phyloP scores from a whole-genome alignment of 2,888 invertebrate genomes.

The Philonicus albiceps region DNA sequence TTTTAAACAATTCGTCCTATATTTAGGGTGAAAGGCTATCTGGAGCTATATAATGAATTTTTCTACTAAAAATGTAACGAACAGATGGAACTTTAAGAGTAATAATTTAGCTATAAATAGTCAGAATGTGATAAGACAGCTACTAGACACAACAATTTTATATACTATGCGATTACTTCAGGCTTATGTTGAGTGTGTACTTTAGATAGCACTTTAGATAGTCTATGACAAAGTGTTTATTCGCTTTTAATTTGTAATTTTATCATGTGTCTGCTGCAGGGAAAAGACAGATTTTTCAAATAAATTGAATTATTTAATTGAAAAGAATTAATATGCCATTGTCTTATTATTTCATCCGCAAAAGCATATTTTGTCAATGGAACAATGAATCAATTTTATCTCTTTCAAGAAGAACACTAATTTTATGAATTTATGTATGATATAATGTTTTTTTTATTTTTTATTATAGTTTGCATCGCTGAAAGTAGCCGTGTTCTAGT shows the following conservation, averaged over 20 bases:
- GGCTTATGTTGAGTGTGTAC: not conserved
- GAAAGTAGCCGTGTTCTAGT: too few relatives aligned
- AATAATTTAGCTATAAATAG: not conserved
- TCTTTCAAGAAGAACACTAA: too few relatives aligned
- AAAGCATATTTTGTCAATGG: not conserved
- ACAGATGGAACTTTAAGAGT: not conserved
- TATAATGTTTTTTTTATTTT: too few relatives aligned
- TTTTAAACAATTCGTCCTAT: not conserved
- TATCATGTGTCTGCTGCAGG: not conserved
- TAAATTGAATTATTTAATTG: not conserved
- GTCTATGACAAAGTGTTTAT: not conserved
- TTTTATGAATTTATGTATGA: too few relatives aligned
- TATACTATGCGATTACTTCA: not conserved
- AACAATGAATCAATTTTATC: too few relatives aligned
- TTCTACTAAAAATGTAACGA: not conserved
- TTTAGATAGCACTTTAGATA: not conserved
- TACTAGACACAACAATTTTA: not conserved
- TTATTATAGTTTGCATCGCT: too few relatives aligned
- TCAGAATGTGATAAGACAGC: not conserved
- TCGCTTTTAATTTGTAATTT: not conserved
- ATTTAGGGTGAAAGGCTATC: not conserved
- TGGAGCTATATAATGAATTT: not conserved
- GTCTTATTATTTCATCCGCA: not conserved
- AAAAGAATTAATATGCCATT: not conserved
- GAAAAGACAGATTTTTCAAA: not conserved